Conservation (phyloP, 1,140 invertebrate species). For the Neocloeon triangulifer region DNA sequence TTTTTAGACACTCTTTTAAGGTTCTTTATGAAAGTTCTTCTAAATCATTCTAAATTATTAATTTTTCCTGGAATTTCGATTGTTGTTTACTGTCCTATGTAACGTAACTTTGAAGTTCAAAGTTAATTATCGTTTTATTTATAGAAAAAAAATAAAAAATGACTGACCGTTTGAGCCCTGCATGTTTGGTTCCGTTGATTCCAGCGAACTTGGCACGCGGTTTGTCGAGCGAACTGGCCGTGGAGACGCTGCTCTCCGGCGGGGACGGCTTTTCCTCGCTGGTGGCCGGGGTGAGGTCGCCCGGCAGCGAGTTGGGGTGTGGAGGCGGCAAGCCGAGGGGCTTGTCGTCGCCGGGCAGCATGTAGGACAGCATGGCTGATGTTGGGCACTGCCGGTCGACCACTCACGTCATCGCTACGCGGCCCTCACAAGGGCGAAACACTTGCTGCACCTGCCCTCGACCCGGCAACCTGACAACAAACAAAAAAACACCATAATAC, state of each 20-base stretch:
- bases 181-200: constrained; percentile 22
- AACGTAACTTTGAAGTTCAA: too few relatives aligned
- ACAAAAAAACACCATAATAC: too few relatives aligned
- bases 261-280: constrained; percentile 11
- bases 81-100: too few relatives aligned
- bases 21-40: too few relatives aligned
- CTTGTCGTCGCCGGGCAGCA: constrained; percentile 22
- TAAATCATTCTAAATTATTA: too few relatives aligned
- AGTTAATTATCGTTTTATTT: too few relatives aligned
- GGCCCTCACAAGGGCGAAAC: not conserved
- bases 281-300: too few relatives aligned
- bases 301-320: too few relatives aligned
- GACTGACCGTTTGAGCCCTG: constrained; percentile 25
- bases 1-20: too few relatives aligned
- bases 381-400: not conserved
- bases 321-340: constrained; percentile 18
- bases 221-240: constrained; percentile 8
- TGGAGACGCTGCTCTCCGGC: constrained; percentile 5
- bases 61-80: too few relatives aligned
- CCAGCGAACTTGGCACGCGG: constrained; percentile 9
- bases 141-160: too few relatives aligned
- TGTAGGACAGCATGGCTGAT: constrained; percentile 22
- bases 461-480: too few relatives aligned
- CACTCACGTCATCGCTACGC: not conserved
- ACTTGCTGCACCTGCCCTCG: not conserved